Evolutionary conservation across 1,140 invertebrate genomes (phyloP).

Genomic region (Drosophila seguyi): DNA sequence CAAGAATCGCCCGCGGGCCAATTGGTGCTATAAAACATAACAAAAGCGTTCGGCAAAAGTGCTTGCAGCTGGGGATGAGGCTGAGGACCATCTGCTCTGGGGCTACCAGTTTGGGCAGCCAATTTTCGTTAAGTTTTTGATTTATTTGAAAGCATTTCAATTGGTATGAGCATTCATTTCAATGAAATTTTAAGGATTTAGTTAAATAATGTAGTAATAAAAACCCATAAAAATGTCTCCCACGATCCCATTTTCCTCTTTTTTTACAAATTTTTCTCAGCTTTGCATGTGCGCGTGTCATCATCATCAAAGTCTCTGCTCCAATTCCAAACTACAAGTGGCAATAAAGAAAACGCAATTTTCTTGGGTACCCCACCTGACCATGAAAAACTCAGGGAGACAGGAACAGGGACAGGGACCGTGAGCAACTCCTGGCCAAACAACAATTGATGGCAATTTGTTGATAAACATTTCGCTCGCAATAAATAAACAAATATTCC

Average conservation of each 20-base stretch:
- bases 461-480: slow-evolving; percentile 85
- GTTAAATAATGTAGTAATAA: background rate
- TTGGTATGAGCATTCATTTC: slow-evolving; percentile 1
- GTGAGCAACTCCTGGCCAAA: slow-evolving; percentile 40
- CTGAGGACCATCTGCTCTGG: background rate
- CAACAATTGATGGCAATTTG: slow-evolving; percentile 84
- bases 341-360: slow-evolving; percentile 45
- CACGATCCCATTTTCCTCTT: slow-evolving; percentile 17
- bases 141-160: slow-evolving; percentile 42
- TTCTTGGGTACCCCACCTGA: slow-evolving; percentile 14
- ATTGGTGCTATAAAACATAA: slow-evolving; percentile 73
- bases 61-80: slow-evolving; percentile 10
- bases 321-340: slow-evolving; percentile 46
- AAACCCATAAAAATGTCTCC: slow-evolving; percentile 7
- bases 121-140: slow-evolving; percentile 17
- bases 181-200: slow-evolving; percentile 3
- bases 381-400: background rate
- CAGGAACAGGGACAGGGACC: background rate
- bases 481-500: slow-evolving; percentile 84
- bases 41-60: slow-evolving; percentile 29
- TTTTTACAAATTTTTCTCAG: background rate
- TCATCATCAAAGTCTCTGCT: slow-evolving; percentile 26
- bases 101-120: slow-evolving; percentile 25
- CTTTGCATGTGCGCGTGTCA: slow-evolving; percentile 41
- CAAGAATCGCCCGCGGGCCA: slow-evolving; percentile 62